Base-by-base conservation (phyloP, 1,140 invertebrate species). In the Melitaea cinxia region DNA sequence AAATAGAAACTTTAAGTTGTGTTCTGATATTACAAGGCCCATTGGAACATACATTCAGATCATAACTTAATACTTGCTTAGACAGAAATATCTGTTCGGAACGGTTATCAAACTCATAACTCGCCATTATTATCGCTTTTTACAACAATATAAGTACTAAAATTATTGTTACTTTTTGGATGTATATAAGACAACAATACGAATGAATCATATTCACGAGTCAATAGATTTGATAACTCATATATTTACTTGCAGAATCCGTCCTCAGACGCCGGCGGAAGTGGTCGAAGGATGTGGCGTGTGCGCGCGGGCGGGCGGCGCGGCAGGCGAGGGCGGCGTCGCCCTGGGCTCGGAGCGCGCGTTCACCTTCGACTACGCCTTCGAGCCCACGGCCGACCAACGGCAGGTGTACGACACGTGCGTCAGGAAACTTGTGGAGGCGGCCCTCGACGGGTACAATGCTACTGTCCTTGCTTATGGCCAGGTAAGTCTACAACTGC, bases 311-410 rank as follows among this genome's bases (percentile, higher is more conserved):
- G 97, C 98, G 93, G 47, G 62, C 23, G 97, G 98, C n/a, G 95
- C 97, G 9, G 93, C 95, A 1, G 95, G 94, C 0, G 97, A 98
- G 71, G 96, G 98, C 0, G 97, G 99, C 84, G 95, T 99, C 1
- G 95, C 97, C 64, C 92, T 99, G 5, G 98, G 98, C 47, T 95
- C 96, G 14, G 98, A 99, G 87, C 97, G 98, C 82, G 95, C 96
- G 30, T 99, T 99, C 92, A 99, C 99, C 4, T 99, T 98, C 89
- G 98, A 99, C 91, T 95, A 96, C 92, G 98, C 99, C 3, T 98
- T 99, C 83, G 96, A 98, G 82, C 94, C 94, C 4, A 92, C 91
- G 55, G 92, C 93, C n/a, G 92, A 92, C 71, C 94, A 97, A 92
- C 83, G 95, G 50, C 92, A 94, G 14, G 92, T 99, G 21, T 99